Base-by-base conservation (phyloP, 2,888 invertebrate species). In the Anorthoa munda region DNA sequence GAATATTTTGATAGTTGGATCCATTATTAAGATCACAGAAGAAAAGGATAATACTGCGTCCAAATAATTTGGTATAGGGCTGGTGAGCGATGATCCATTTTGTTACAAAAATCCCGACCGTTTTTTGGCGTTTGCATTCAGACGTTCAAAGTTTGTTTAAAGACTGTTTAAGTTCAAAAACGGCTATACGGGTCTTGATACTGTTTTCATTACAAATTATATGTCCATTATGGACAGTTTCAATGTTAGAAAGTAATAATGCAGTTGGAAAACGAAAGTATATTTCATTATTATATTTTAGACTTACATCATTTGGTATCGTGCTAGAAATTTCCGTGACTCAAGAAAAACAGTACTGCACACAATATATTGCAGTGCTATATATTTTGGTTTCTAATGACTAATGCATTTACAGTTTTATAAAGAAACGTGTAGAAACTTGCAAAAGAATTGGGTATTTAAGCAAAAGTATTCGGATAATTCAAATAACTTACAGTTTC, bases 401-500 rank as follows among this genome's bases (percentile, higher is more conserved):
- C 72, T 77, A 81, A 81, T 67, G 15, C 59, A 26, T 31, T 48
- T 68, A 68, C 56, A 63, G 39, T 59, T 48, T 31, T 26, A 18
- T 1, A 17, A 46, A 75, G 31, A 81, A 72, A 61, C 26, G 2
- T 46, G 55, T 48, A 23, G 12, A 64, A 66, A 53, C 31, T 26
- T 31, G 39, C 5, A 51, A 39, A 72, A 48, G 1, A 45, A 71
- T 59, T 55, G 2, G n/a, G 31, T 23, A 18, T 26, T 17, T 55
- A 11, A 65, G n/a, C 5, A 48, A 71, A 60, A 51, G 18, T 31
- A n/a, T 18, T 59, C 4, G 2, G 26, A 58, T 58, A 60, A 21
- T 18, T 4, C 4, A 11, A 50, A 26, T 0, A 50, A 95, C 96
- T 94, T 84, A 96, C 96, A 96, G 90, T 95, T 95, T 93, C 96